Percentiles rank a stretch among this genome's conserved stretches.
Conservation (phyloP, 1,140 invertebrate species). For the Chrysopa pallens region DNA sequence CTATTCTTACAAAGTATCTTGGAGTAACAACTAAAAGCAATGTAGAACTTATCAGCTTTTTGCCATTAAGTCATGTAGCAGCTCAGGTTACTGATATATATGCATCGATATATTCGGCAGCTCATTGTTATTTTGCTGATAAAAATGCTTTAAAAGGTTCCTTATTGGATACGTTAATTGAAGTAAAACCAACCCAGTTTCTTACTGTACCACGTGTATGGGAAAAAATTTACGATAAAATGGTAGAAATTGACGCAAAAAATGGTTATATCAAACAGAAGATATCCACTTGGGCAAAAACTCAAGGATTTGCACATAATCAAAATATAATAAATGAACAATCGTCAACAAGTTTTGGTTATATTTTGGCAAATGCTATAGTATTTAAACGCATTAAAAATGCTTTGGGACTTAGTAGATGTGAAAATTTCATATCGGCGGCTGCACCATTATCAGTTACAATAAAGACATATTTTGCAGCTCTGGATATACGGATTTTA, state of each 20-base stretch:
- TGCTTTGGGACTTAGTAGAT: constrained; percentile 56
- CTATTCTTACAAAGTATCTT: constrained; percentile 23
- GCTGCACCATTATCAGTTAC: constrained; percentile 72
- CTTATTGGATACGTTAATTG: constrained; percentile 51
- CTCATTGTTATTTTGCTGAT: constrained; percentile 64
- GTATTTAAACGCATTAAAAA: constrained; percentile 58
- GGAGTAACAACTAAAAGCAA: constrained; percentile 30
- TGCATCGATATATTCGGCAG: constrained; percentile 32
- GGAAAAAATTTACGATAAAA: constrained; percentile 85
- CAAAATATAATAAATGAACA: constrained; percentile 49
- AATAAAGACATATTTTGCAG: constrained; percentile 70
- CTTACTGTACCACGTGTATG: constrained; percentile 79
- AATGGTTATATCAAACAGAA: constrained; percentile 44
- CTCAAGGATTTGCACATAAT: constrained; percentile 54
- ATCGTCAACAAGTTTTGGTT: constrained; percentile 22
- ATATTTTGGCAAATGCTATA: constrained; percentile 48
- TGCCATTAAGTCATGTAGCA: constrained; percentile 80
- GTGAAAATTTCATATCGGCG: constrained; percentile 44
- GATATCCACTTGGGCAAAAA: constrained; percentile 59
- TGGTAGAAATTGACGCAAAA: constrained; percentile 47
- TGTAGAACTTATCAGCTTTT: constrained; percentile 45
- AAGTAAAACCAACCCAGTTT: constrained; percentile 64
- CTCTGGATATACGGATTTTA: constrained; percentile 45
- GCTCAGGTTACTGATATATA: constrained; percentile 73
- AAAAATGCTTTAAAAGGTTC: constrained; percentile 65